Evolutionary conservation across 2,113 vertebrate species (phyloP).

Genomic region (Pogona vitticeps): DNA sequence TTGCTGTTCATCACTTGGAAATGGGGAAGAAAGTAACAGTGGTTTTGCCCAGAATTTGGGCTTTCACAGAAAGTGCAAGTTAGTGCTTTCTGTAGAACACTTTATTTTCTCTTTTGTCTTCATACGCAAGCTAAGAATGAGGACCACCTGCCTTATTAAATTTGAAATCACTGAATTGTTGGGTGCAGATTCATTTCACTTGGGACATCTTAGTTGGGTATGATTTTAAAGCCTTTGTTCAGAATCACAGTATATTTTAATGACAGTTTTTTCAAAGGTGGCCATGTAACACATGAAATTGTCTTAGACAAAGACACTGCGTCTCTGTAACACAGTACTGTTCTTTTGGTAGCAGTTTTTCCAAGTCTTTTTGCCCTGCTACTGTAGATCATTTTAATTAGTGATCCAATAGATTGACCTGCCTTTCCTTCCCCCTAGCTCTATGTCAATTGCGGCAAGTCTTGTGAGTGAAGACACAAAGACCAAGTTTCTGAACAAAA

Average conservation of each 20-base stretch:
- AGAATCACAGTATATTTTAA: background rate
- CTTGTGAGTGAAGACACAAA: constrained; percentile 98
- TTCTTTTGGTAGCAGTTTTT: background rate
- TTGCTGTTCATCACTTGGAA: background rate
- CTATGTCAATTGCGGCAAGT: constrained; percentile 95
- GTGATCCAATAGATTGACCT: background rate
- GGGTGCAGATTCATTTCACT: background rate
- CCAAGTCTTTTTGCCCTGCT: background rate
- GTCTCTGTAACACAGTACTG: too few species aligned
- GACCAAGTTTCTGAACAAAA: constrained; percentile 99
- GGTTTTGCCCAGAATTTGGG: background rate
- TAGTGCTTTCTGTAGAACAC: background rate
- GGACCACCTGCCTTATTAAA: too few species aligned
- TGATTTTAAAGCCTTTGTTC: background rate
- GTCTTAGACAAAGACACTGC: background rate
- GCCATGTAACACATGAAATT: too few species aligned
- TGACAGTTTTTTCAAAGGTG: background rate
- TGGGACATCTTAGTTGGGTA: background rate
- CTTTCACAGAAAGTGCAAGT: background rate
- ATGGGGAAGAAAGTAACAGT: background rate
- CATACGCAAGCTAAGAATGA: too few species aligned
- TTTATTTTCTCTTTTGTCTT: background rate
- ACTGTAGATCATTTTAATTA: background rate
- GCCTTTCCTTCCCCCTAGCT: constrained; percentile 76
- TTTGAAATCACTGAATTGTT: background rate